These are phyloP conservation scores for Cyanoliseus patagonus DNA, from an alignment of 2,113 vertebrate genomes.

Conservation along the genomic window DNA sequence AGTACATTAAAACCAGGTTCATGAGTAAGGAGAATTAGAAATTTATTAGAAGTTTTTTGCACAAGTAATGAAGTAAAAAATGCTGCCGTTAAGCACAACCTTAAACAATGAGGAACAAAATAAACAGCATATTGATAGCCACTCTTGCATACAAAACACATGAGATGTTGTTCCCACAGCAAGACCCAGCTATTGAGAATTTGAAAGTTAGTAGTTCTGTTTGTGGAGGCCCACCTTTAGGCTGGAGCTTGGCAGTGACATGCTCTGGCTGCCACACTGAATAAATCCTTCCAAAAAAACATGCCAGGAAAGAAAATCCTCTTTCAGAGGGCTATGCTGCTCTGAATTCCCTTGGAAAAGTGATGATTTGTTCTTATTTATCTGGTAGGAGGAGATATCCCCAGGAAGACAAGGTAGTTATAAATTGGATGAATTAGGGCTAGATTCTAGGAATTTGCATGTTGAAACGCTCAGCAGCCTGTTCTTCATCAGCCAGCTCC, in stretches of 20 bases:
- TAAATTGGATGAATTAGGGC: neutral
- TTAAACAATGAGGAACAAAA: neutral
- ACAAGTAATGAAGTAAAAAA: neutral
- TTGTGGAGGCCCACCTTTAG: fast-evolving
- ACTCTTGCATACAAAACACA: neutral
- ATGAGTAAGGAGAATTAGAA: neutral
- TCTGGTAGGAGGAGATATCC: neutral
- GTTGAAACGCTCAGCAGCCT: neutral
- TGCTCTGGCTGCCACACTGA: neutral
- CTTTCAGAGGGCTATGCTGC: neutral
- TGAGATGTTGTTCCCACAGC: neutral
- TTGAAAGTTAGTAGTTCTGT: neutral
- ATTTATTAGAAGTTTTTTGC: neutral
- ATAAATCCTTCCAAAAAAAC: neutral
- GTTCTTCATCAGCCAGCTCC: neutral
- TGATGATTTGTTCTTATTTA: neutral
- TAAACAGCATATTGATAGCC: neutral
- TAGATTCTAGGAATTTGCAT: neutral
- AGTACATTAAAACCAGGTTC: neutral
- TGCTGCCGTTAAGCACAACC: neutral
- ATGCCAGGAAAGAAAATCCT: neutral
- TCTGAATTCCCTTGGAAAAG: neutral
- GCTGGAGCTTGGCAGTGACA: neutral
- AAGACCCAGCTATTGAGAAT: neutral
- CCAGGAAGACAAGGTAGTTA: neutral